Percentiles rank a stretch among this genome's conserved stretches.
Conservation (phyloP, 1,140 invertebrate genomes). For the Drepana arcuata region DNA sequence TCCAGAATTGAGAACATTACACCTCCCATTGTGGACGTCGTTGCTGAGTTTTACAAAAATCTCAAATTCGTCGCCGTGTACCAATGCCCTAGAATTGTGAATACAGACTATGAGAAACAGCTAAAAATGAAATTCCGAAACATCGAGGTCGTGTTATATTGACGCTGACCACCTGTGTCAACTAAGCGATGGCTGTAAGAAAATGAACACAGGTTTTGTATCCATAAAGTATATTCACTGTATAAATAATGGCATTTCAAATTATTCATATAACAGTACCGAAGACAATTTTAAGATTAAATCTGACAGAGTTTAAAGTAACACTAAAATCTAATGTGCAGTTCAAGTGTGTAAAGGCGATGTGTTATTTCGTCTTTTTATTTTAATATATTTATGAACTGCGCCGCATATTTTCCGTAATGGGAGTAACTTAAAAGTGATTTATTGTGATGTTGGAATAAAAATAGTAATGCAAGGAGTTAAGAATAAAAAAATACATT, state of each 20-base stretch:
- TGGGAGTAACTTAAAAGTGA: no score
- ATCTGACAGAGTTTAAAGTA: conserved; percentile 1
- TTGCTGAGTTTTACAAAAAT: conserved; percentile 57
- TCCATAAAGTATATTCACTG: conserved; percentile 30
- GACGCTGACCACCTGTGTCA: no score
- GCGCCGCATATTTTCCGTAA: no score
- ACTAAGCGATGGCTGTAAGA: no score
- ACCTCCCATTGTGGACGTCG: conserved; percentile 45
- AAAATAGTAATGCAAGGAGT: no score
- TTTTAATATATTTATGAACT: no score
- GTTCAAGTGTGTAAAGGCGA: no score
- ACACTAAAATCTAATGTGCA: no score
- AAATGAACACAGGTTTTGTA: no score
- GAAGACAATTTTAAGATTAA: background rate
- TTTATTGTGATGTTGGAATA: no score
- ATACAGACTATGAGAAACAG: conserved; percentile 59
- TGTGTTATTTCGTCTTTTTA: no score
- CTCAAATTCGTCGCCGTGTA: conserved; percentile 61
- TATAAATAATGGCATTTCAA: conserved; percentile 38
- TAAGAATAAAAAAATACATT: no score
- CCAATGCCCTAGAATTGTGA: conserved; percentile 54
- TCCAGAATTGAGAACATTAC: conserved; percentile 56
- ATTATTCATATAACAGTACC: conserved; percentile 25
- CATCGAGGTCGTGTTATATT: conserved; percentile 60
- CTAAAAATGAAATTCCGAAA: conserved; percentile 59